Base-by-base conservation (phyloP, 2,888 invertebrate genomes). In the Apamea crenata region DNA sequence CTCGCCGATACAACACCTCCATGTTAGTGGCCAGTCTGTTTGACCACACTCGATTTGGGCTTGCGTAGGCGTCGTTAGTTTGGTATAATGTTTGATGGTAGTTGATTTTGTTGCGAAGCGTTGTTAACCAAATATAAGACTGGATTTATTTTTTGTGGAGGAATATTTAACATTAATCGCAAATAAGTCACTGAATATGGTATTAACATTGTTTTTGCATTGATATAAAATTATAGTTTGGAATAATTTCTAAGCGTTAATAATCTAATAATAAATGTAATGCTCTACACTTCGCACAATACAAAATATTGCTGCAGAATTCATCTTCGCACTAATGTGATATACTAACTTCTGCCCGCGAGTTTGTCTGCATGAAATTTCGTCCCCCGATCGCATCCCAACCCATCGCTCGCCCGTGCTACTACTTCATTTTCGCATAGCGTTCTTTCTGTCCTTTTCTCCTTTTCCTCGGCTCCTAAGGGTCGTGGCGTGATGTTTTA, bases 21-120 rank as follows among this genome's bases (percentile, higher is more conserved):
- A 84, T 88, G 83, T 87, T 90, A 78, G 90, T 82, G 81, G 77
- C 44, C 72, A 77, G 78, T 68, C 71, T 80, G 71, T 74, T 84
- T 85, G 84, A 87, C 89, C 89, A 90, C 65, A 73, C 86, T 87
- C 69, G 32, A 88, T 89, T 84, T 83, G 89, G 88, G 36, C 66
- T 59, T 59, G 77, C 72, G 90, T 90, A 70, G 90, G 90, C 78
- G 88, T 80, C 70, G 59, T 65, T 79, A 66, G 56, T 87, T 80
- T 89, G 81, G 87, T 72, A 63, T 82, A 75, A 86, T 83, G 80
- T 81, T 71, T 66, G 74, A 77, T 85, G 72, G 47, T 32, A 68
- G 70, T 67, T 75, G 77, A 76, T 80, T 78, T 67, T 78, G 74
- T 78, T 82, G 80, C 69, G 61, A 79, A 73, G 83, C 68, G 50